These are phyloP conservation scores for Ridgeia piscesae DNA, from an alignment of 1,140 invertebrate genomes.

Conservation along the genomic window DNA sequence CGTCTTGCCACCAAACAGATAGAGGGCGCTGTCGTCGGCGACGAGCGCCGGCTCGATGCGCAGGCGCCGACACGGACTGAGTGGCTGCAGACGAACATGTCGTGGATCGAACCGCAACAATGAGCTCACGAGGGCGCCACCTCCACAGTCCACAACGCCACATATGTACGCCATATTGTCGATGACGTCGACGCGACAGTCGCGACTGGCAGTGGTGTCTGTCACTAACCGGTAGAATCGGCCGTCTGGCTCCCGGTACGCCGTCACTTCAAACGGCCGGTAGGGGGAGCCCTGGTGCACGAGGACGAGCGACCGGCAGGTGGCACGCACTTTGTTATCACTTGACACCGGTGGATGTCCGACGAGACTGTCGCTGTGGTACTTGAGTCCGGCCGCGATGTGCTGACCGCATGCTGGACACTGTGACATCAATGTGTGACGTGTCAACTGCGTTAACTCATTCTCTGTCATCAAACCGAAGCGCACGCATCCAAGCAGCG, in stretches of 20 bases:
- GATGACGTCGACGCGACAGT: conserved; percentile 47
- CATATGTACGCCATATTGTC: conserved; percentile 55
- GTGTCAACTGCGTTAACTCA: conserved; percentile 9
- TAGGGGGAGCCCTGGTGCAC: conserved; percentile 47
- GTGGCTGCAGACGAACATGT: conserved; percentile 49
- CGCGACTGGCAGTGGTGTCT: conserved; percentile 51
- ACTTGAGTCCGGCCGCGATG: conserved; percentile 46
- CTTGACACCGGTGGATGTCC: conserved; percentile 42
- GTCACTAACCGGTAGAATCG: conserved; percentile 49
- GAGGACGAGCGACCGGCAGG: conserved; percentile 43
- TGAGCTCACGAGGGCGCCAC: conserved; percentile 52
- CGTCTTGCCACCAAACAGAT: conserved; percentile 78
- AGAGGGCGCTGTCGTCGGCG: conserved; percentile 78
- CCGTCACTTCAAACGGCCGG: conserved; percentile 53
- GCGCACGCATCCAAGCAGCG: conserved; percentile 40
- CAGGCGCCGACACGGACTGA: conserved; percentile 48
- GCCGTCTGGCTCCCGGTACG: conserved; percentile 44
- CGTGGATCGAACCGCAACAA: conserved; percentile 54
- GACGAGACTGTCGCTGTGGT: conserved; percentile 45
- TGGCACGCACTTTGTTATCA: conserved; percentile 36
- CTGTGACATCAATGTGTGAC: conserved; percentile 7
- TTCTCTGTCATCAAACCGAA: conserved; percentile 26
- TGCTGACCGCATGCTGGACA: conserved; percentile 38
- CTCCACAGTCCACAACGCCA: conserved; percentile 54
- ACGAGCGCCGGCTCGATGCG: conserved; percentile 51